Percentiles rank a stretch among this genome's conserved stretches.
These are phyloP conservation scores for Alentia gelatinosa DNA, from an alignment of 2,888 invertebrate genomes.

Conservation along the genomic window DNA sequence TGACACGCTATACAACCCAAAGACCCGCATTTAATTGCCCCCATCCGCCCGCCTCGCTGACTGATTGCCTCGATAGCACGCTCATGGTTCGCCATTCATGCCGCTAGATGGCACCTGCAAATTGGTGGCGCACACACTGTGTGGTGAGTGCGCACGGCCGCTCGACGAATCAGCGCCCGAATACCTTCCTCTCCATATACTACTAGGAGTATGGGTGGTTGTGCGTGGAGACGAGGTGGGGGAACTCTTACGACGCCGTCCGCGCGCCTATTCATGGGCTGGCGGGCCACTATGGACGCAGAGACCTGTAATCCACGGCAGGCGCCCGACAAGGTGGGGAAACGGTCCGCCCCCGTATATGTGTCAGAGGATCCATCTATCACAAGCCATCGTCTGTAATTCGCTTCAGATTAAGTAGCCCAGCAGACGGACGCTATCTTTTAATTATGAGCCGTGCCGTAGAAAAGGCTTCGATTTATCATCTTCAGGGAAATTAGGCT, in stretches of 20 bases:
- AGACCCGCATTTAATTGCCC: too few species aligned
- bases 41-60: not conserved
- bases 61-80: not conserved
- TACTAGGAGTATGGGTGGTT: not conserved
- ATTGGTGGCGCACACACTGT: not conserved
- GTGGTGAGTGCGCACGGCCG: not conserved
- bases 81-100: not conserved
- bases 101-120: not conserved
- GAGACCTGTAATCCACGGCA: not conserved
- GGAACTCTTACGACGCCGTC: too few species aligned
- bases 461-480: not conserved
- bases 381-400: slow-evolving; percentile 2
- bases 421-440: not conserved
- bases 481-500: not conserved
- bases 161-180: not conserved
- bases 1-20: too few species aligned
- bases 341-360: not conserved
- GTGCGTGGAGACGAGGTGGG: not conserved
- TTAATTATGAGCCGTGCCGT: not conserved
- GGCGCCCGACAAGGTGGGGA: not conserved
- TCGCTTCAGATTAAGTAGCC: not conserved
- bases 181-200: not conserved
- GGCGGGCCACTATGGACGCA: not conserved
- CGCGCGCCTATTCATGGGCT: not conserved
- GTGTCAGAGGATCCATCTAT: not conserved